Base-by-base conservation (phyloP, 2,888 invertebrate genomes). In the Noctua janthina region DNA sequence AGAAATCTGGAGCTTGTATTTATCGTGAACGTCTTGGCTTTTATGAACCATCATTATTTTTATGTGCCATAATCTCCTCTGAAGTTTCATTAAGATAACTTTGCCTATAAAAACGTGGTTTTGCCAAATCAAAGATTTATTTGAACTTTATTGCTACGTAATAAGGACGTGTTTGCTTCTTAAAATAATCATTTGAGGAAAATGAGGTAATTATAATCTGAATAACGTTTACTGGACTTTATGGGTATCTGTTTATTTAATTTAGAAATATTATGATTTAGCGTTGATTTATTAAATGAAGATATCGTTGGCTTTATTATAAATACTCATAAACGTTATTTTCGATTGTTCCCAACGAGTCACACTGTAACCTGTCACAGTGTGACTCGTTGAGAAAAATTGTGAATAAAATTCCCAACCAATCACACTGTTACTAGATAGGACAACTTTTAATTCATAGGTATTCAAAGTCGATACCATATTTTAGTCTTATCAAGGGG, bases 11-110 rank as follows among this genome's bases (percentile, higher is more conserved):
- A 81, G 82, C 78, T 87, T 76, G 80, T 88, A 89, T 91, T 91
- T 89, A 90, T 87, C 87, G 82, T 78, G 81, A 89, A 81, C 67
- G 78, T 86, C 88, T 83, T 82, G 76, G 69, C 78, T 89, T 93
- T 93, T 92, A 93, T 90, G 90, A 71, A 76, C 83, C 84, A 90
- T 91, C 89, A 91, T 93, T 91, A 93, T 91, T 92, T 93, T 93
- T 93, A 93, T 89, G 89, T 74, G 35, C 89, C 87, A 90, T 92
- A 91, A 92, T 91, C 82, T 78, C 75, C 78, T 77, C 81, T 81
- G 88, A 88, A 88, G 89, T 92, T 92, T 93, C 91, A 93, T 93
- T 92, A 92, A 89, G 89, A 90, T 88, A 90, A 87, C 83, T 84
- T 82, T 76, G 72, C 75, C 54, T 74, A 87, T 89, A 89, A 90